Conservation (phyloP, 2,113 vertebrate genomes). For the Mastomys coucha region DNA sequence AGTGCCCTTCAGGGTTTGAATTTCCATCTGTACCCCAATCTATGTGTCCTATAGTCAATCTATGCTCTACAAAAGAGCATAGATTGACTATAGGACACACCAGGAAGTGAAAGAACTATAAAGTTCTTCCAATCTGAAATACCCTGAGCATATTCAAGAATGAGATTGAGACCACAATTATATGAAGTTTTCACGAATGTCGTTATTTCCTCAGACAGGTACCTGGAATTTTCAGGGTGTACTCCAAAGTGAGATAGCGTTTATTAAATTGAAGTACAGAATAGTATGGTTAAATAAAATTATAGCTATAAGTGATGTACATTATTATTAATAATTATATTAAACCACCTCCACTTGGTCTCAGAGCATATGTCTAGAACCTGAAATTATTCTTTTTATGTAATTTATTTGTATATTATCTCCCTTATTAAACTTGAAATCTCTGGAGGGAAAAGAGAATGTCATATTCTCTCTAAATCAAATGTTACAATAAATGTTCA, state of each 20-base stretch:
- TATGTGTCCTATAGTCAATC: no score
- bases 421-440: constrained; percentile 41
- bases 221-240: not conserved
- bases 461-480: not conserved
- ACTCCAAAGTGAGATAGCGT: not conserved
- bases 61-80: not conserved
- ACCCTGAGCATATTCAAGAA: not conserved
- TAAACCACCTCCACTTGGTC: not conserved
- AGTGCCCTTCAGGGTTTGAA: not conserved
- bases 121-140: not conserved
- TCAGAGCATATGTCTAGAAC: constrained; percentile 14
- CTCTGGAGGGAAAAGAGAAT: not conserved
- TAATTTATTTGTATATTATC: constrained; percentile 32
- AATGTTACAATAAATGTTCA: not conserved
- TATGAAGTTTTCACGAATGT: not conserved
- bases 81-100: not conserved
- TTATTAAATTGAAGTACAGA: not conserved
- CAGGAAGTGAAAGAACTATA: not conserved
- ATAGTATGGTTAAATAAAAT: not conserved
- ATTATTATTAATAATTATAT: not conserved
- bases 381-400: not conserved
- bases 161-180: not conserved
- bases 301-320: not conserved
- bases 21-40: not conserved
- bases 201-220: not conserved